These are phyloP conservation scores for Arnoldichthys spilopterus DNA, from an alignment of 2,797 vertebrate genomes.

Conservation along the genomic window DNA sequence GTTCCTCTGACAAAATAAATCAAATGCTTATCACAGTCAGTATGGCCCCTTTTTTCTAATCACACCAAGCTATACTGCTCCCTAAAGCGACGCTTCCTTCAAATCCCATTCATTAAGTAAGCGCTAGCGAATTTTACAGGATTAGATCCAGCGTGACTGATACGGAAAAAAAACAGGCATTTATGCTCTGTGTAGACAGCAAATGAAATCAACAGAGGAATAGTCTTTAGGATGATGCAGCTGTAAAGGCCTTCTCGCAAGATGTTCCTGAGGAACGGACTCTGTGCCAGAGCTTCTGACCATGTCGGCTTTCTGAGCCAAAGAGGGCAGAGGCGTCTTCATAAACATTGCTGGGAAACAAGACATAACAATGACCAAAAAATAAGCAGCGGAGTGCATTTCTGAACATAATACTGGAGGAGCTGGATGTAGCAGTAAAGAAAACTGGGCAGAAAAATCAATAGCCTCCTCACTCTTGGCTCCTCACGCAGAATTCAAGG, in stretches of 20 bases:
- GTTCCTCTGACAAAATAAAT: conserved; percentile 31
- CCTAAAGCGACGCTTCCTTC: conserved; percentile 59
- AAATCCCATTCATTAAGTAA: conserved; percentile 66
- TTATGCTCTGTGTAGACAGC: conserved; percentile 54
- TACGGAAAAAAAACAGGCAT: conserved; percentile 59
- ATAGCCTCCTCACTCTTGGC: conserved; percentile 64
- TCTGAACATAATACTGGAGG: conserved; percentile 39
- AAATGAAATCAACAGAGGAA: conserved; percentile 38
- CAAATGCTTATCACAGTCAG: conserved; percentile 17
- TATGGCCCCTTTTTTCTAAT: conserved; percentile 8
- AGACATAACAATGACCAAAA: conserved; percentile 63
- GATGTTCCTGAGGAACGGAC: conserved; percentile 44
- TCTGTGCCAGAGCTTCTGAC: conserved; percentile 25
- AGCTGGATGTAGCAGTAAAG: conserved; percentile 40
- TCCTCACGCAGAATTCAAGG: conserved; percentile 63
- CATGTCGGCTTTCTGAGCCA: conserved; percentile 48
- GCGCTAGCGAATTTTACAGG: conserved; percentile 61
- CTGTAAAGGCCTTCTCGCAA: neutral
- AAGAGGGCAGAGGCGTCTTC: conserved; percentile 64
- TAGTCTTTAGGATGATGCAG: conserved; percentile 18
- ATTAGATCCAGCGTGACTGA: conserved; percentile 66
- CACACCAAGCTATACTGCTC: conserved; percentile 44
- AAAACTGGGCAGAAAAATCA: conserved; percentile 67
- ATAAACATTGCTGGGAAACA: conserved; percentile 64
- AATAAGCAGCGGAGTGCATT: conserved; percentile 63